Evolutionary conservation across 2,113 vertebrate genomes (phyloP).

Genomic region (Amia ocellicauda): DNA sequence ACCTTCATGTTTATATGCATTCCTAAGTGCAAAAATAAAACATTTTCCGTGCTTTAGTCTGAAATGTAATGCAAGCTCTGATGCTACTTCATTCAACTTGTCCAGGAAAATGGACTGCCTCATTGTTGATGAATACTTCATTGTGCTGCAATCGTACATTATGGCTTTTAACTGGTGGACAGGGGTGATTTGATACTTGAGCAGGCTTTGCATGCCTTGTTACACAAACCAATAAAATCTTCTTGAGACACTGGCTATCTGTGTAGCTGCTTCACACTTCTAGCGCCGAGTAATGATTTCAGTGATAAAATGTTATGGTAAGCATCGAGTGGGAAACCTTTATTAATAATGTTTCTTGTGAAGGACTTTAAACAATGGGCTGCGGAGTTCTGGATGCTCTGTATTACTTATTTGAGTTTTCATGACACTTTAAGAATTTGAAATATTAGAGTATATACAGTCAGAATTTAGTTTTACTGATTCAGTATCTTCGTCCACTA

Average conservation of each 20-base stretch:
- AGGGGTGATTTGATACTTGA: constrained; percentile 15
- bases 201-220: constrained; percentile 24
- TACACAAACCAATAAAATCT: constrained; percentile 36
- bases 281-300: constrained; percentile 42
- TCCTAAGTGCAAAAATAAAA: constrained; percentile 15
- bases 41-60: constrained; percentile 21
- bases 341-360: constrained; percentile 12
- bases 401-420: neutral
- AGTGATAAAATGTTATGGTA: constrained; percentile 39
- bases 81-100: neutral
- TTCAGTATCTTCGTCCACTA: no score
- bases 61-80: neutral
- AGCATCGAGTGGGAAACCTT: constrained; percentile 21
- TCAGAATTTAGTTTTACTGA: no score
- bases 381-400: neutral
- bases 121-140: constrained; percentile 19
- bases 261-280: constrained; percentile 39
- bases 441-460: no score
- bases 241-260: constrained; percentile 29
- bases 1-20: constrained; percentile 12
- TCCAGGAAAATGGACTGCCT: neutral
- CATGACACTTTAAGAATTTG: neutral
- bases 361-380: constrained; percentile 11
- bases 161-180: constrained; percentile 9
- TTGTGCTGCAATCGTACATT: constrained; percentile 23